phyloP scores from a whole-genome alignment of 1,140 invertebrate species.

The Polyergus mexicanus region DNA sequence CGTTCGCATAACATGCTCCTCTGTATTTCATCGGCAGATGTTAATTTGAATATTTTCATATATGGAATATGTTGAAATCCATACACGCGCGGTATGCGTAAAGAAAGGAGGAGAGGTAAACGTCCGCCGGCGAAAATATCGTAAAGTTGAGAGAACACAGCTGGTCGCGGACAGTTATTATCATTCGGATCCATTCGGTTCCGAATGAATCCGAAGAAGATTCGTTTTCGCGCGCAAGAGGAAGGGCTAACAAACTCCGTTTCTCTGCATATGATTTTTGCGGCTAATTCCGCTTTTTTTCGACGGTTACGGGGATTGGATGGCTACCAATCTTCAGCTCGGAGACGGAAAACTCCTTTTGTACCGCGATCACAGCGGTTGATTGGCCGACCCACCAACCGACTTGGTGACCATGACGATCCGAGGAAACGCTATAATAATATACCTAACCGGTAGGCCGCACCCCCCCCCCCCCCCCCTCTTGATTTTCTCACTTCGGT shows the following conservation, averaged over 20 bases:
- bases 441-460: conserved; percentile 42
- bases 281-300: conserved; percentile 55
- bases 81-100: neutral
- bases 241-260: conserved; percentile 26
- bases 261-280: conserved; percentile 52
- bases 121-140: conserved; percentile 38
- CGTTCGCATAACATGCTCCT: neutral
- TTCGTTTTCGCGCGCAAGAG: conserved; percentile 35
- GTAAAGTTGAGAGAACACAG: conserved; percentile 60
- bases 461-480: too few species aligned
- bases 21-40: conserved; percentile 8
- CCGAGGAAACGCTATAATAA: conserved; percentile 66
- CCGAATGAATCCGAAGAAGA: conserved; percentile 26
- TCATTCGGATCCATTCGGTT: conserved; percentile 57
- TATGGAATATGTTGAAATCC: neutral
- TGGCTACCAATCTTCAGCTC: conserved; percentile 65
- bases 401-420: conserved; percentile 63
- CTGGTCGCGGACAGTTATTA: conserved; percentile 65
- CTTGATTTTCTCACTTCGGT: conserved; percentile 77
- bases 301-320: conserved; percentile 1
- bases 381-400: conserved; percentile 56
- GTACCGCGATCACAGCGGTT: conserved; percentile 9
- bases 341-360: conserved; percentile 65
- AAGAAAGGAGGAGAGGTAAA: neutral
- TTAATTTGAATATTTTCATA: conserved; percentile 54